phyloP scores from a whole-genome alignment of 2,113 vertebrate genomes.

The Heliornis fulica region DNA sequence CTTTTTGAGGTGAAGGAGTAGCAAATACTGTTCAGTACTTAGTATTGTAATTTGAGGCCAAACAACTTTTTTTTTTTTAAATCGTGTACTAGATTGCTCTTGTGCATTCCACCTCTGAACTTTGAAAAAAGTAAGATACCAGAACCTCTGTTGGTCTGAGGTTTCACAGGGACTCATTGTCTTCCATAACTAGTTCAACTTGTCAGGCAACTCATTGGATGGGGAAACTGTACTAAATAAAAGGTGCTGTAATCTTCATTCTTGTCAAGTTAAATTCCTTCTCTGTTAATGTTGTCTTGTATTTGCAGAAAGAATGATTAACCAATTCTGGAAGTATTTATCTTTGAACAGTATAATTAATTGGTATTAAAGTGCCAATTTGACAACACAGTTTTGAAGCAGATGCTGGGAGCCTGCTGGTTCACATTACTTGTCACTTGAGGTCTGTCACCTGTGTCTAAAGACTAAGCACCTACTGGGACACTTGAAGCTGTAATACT shows the following conservation, averaged over 20 bases:
- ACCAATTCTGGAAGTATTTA: not conserved
- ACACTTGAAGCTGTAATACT: not conserved
- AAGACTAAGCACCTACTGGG: not conserved
- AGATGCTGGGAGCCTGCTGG: not conserved
- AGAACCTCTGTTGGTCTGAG: constrained; percentile 10
- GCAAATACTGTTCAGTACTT: not conserved
- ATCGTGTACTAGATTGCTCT: constrained; percentile 22
- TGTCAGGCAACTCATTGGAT: constrained; percentile 47
- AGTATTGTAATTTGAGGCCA: not conserved
- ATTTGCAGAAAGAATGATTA: not conserved
- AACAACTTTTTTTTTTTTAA: not conserved
- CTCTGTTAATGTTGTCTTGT: not conserved
- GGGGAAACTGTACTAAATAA: constrained; percentile 61
- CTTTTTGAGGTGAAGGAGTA: not conserved
- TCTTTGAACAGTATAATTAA: not conserved
- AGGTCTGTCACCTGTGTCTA: not conserved
- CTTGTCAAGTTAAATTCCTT: constrained; percentile 56
- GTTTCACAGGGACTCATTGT: constrained; percentile 45
- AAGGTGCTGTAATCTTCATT: constrained; percentile 64
- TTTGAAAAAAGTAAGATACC: not conserved
- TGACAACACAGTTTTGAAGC: not conserved
- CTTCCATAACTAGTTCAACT: constrained; percentile 49
- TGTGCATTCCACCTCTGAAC: constrained; percentile 17
- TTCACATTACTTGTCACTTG: not conserved
- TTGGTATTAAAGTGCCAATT: not conserved